Percentiles rank a stretch among this genome's conserved stretches.
phyloP scores from a whole-genome alignment of 2,888 invertebrate genomes.

The Andrena fulva region DNA sequence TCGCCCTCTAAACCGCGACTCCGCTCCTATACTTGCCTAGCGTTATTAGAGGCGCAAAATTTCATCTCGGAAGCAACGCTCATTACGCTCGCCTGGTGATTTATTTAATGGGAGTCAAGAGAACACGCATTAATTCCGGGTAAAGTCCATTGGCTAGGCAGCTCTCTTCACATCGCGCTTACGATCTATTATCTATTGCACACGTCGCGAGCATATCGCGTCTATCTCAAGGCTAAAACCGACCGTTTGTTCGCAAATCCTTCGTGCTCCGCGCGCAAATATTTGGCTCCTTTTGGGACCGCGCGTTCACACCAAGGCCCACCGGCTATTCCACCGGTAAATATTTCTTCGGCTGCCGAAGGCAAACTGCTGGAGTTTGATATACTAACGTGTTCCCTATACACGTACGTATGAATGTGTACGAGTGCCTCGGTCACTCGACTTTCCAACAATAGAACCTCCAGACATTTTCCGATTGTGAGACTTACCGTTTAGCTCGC shows the following conservation, averaged over 20 bases:
- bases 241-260: constrained; percentile 10
- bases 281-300: background rate
- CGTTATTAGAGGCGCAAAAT: background rate
- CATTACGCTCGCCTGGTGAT: background rate
- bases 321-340: background rate
- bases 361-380: constrained; percentile 1
- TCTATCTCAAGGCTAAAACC: constrained; percentile 4
- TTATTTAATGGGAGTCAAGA: background rate
- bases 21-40: background rate
- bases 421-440: background rate
- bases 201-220: background rate
- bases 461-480: background rate
- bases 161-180: background rate
- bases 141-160: background rate
- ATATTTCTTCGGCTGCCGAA: background rate
- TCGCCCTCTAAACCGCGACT: background rate
- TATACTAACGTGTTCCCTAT: background rate
- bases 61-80: background rate
- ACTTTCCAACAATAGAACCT: background rate
- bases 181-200: background rate
- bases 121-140: background rate
- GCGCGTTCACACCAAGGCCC: background rate
- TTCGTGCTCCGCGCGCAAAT: background rate
- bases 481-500: background rate
- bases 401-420: background rate